Conservation (phyloP, 2,113 vertebrate species). For the Prunella fulvescens region DNA sequence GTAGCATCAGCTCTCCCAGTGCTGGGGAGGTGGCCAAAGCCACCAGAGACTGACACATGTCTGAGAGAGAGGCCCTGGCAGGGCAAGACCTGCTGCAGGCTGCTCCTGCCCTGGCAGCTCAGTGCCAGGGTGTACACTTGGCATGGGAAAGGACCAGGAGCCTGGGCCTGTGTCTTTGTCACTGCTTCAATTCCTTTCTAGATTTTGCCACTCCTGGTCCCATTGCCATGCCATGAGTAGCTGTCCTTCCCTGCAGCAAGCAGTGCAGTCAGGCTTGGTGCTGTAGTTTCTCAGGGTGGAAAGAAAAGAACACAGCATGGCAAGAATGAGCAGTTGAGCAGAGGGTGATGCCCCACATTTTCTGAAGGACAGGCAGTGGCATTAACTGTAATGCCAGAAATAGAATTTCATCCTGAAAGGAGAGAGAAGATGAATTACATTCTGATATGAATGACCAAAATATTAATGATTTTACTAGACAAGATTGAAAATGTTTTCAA, state of each 20-base stretch:
- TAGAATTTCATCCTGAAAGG: background rate
- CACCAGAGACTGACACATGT: background rate
- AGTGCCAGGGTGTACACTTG: background rate
- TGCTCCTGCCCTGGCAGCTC: background rate
- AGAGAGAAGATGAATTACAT: background rate
- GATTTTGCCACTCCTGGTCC: background rate
- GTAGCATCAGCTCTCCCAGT: background rate
- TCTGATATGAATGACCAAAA: background rate
- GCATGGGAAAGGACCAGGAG: background rate
- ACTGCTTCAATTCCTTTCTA: background rate
- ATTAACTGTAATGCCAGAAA: background rate
- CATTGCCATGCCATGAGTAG: background rate
- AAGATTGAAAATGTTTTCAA: background rate
- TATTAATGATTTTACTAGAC: background rate
- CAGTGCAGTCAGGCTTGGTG: background rate
- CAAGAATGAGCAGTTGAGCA: background rate
- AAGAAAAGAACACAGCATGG: rapidly evolving
- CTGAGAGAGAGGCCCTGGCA: background rate
- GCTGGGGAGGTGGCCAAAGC: background rate
- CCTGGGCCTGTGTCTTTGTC: background rate
- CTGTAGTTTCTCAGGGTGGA: background rate
- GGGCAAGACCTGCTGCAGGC: background rate
- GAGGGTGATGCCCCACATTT: background rate
- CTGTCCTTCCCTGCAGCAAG: background rate
- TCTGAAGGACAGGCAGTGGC: background rate